Conservation (phyloP, 1,140 invertebrate species). For the Leptoteleia sp. region DNA sequence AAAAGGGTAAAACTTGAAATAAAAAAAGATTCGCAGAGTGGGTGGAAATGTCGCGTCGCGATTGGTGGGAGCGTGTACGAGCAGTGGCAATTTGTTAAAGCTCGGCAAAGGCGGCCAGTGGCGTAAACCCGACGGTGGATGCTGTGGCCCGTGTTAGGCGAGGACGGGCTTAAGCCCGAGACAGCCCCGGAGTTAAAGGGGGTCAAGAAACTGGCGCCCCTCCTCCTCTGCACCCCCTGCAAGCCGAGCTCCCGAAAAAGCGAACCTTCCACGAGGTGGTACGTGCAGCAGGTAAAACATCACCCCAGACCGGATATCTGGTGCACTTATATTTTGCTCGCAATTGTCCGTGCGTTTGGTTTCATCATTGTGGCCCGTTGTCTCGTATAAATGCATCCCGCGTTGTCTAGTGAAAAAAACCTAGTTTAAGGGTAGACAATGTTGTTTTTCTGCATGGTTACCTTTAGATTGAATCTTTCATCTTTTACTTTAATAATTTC, state of each 20-base stretch:
- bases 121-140: slow-evolving; percentile 72
- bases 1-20: neutral
- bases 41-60: slow-evolving; percentile 40
- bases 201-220: slow-evolving; percentile 75
- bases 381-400: neutral
- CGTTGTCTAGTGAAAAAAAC: too few species aligned
- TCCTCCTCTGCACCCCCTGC: slow-evolving; percentile 78
- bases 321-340: too few species aligned
- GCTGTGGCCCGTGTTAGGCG: slow-evolving; percentile 80
- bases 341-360: neutral
- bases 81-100: slow-evolving; percentile 52
- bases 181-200: slow-evolving; percentile 69
- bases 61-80: slow-evolving; percentile 41
- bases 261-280: slow-evolving; percentile 78
- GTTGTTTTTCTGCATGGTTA: too few species aligned
- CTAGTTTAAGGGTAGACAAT: too few species aligned
- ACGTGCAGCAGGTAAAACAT: slow-evolving; percentile 80
- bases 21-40: neutral
- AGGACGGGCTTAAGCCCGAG: slow-evolving; percentile 79
- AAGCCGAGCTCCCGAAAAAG: slow-evolving; percentile 75
- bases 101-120: slow-evolving; percentile 40
- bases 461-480: too few species aligned
- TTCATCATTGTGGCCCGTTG: neutral
- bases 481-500: too few species aligned
- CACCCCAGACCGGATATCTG: neutral